These are phyloP conservation scores for Andrena camellia DNA, from an alignment of 2,888 invertebrate species.

Conservation along the genomic window DNA sequence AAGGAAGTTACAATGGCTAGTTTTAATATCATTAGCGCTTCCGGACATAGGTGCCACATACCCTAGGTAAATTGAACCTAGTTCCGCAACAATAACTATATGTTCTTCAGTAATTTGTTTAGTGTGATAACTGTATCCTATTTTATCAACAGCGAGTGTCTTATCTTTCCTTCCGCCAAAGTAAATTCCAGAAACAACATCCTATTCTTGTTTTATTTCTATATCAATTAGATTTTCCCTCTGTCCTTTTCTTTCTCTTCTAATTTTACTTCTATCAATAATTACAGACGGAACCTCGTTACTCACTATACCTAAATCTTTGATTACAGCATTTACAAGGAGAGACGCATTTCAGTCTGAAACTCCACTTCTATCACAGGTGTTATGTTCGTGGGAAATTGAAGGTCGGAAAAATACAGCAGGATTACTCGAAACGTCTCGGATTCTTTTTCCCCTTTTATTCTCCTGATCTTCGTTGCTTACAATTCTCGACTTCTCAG, in stretches of 20 bases:
- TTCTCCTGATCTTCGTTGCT: too few relatives aligned
- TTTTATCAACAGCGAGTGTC: background rate
- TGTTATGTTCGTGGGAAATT: too few relatives aligned
- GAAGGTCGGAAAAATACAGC: too few relatives aligned
- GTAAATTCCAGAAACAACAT: background rate
- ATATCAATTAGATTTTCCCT: background rate
- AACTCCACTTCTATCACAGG: background rate
- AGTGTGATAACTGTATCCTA: background rate
- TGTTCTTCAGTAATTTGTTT: background rate
- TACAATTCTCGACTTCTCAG: too few relatives aligned
- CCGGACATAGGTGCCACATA: background rate
- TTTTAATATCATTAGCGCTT: too few relatives aligned
- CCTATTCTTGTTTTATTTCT: background rate
- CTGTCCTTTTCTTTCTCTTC: background rate
- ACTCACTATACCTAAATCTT: background rate
- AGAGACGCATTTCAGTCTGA: background rate
- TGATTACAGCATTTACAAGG: background rate
- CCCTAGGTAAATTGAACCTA: background rate
- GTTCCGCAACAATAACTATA: background rate
- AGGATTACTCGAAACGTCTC: too few relatives aligned
- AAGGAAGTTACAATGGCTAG: too few relatives aligned
- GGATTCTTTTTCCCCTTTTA: too few relatives aligned
- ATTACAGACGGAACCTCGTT: background rate
- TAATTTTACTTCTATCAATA: background rate
- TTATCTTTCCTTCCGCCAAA: conserved; percentile 1